Base-by-base conservation (phyloP, 2,888 invertebrate genomes). In the Spatulosminthurus flaviceps region DNA sequence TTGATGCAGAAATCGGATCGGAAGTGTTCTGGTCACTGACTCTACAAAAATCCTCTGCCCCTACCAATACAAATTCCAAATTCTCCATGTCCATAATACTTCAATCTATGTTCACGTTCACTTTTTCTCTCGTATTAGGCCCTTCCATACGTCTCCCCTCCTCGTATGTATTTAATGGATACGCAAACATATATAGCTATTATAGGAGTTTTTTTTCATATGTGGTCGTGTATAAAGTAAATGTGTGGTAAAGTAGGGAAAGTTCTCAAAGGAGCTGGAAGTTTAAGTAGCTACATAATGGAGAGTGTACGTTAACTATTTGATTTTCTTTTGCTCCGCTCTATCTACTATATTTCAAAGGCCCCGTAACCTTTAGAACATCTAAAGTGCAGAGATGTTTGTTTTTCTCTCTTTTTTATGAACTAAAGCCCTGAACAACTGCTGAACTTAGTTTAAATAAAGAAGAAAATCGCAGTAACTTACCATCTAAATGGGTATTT, bases 11-110 rank as follows among this genome's bases (percentile, higher is more conserved):
- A 77, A 77, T 77, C 77, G 41, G 67, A 77, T 77, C 77, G 77
- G 77, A 77, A 67, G 76, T 76, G 77, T 77, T 77, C 77, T 77
- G 77, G 77, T 77, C 77, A 51, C 60, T 77, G 77, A 77, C 69
- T 77, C 75, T 75, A 75, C 73, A 73, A 73, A 73, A 51, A 75
- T 75, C 29, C 41, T 75, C 19, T 75, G 75, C 64, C 75, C 75
- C 75, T 64, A 64, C 22, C 29, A 74, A 43, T 73, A 73, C 73
- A 73, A 73, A 60, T 73, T 22, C 22, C 19, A n/a, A n/a, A n/a
- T n/a, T n/a, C n/a, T n/a, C n/a, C n/a, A n/a, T n/a, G n/a, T 34
- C 43, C 16, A n/a, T 29, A n/a, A 41, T 42, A 71, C 24, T 43
- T 0, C 34, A 28, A 51, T 51, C 16, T 41, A 9, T 7, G 7